Percentiles rank a stretch among this genome's conserved stretches.
These are phyloP conservation scores for Nemopilema nomurai DNA, from an alignment of 30 jellyfish, hydroid and myxozoan genomes.

Conservation along the genomic window DNA sequence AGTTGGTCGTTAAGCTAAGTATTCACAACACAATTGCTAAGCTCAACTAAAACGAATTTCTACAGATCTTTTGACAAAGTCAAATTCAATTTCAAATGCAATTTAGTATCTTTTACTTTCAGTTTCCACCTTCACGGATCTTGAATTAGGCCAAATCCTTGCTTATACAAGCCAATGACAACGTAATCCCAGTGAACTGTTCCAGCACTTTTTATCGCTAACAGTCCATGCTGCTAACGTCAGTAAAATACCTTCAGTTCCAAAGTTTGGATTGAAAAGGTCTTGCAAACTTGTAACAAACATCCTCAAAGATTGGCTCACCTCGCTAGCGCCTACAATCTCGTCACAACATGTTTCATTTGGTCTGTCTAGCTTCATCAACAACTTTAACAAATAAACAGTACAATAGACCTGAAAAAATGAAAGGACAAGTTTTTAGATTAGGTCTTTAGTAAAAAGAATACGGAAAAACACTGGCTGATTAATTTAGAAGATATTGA, in stretches of 20 bases:
- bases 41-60: too few relatives aligned
- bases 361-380: slow-evolving; percentile 60
- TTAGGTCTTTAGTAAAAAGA: not conserved
- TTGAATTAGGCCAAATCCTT: too few relatives aligned
- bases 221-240: slow-evolving; percentile 50
- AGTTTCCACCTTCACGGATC: too few relatives aligned
- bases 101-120: too few relatives aligned
- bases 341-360: slow-evolving; percentile 29
- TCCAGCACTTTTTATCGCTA: slow-evolving; percentile 46
- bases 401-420: slow-evolving; percentile 67
- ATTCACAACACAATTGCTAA: too few relatives aligned
- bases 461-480: too few relatives aligned
- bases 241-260: slow-evolving; percentile 22
- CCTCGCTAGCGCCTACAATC: slow-evolving; percentile 24
- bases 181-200: slow-evolving; percentile 28
- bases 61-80: too few relatives aligned
- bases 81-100: too few relatives aligned
- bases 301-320: not conserved
- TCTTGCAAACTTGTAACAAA: not conserved
- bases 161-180: slow-evolving; percentile 49
- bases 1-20: too few relatives aligned
- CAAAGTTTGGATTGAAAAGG: slow-evolving; percentile 42
- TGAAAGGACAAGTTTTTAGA: slow-evolving; percentile 17
- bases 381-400: too few relatives aligned
- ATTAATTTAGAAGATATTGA: too few relatives aligned